Percentiles rank a stretch among this genome's conserved stretches.
Evolutionary conservation across 2,888 invertebrate species (phyloP).

Genomic region (Willowsia nigromaculata): DNA sequence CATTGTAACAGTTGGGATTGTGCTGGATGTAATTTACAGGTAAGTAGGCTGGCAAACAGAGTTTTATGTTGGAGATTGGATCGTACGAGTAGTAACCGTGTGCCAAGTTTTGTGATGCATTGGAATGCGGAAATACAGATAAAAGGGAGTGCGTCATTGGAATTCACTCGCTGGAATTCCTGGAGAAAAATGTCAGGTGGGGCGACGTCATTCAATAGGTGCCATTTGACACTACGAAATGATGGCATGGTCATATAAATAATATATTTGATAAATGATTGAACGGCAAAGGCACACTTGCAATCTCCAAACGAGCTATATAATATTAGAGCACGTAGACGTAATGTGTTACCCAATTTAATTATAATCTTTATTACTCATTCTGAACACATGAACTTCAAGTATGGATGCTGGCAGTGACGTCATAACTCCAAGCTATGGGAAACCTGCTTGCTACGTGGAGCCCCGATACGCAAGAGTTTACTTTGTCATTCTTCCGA

Average conservation of each 20-base stretch:
- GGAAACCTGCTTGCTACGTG: constrained; percentile 55
- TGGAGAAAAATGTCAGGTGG: background rate
- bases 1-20: constrained; percentile 47
- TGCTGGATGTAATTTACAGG: constrained; percentile 54
- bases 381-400: background rate
- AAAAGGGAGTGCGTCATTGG: too few species aligned
- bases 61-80: background rate
- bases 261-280: too few species aligned
- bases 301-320: too few species aligned
- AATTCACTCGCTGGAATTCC: background rate
- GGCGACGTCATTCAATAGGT: too few species aligned
- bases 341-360: too few species aligned
- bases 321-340: background rate
- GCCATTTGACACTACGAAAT: too few species aligned
- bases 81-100: too few species aligned
- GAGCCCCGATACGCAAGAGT: constrained; percentile 60
- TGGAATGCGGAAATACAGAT: too few species aligned
- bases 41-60: background rate
- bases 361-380: too few species aligned
- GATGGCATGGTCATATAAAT: too few species aligned
- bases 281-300: too few species aligned
- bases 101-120: too few species aligned
- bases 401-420: constrained; percentile 49
- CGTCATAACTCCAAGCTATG: constrained; percentile 64
- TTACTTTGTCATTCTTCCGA: constrained; percentile 52